Evolutionary conservation across 2,797 vertebrate species (phyloP).

Genomic region (Bovichtus variegatus): DNA sequence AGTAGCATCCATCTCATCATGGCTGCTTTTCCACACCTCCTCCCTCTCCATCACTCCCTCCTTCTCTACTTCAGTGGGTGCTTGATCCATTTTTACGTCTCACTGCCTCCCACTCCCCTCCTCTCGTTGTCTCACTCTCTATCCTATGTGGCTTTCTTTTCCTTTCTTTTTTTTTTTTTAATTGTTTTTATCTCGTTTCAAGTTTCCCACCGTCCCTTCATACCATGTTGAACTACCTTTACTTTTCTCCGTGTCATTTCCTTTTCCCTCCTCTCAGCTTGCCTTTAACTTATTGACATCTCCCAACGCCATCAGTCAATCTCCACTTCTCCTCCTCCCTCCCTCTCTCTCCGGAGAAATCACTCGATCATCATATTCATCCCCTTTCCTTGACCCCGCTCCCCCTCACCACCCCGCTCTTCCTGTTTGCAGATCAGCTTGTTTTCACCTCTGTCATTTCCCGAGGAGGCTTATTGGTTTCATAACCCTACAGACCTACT

Average conservation of each 20-base stretch:
- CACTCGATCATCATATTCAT: constrained; percentile 54
- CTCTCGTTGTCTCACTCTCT: constrained; percentile 13
- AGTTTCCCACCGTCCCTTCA: constrained; percentile 28
- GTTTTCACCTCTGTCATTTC: constrained; percentile 27
- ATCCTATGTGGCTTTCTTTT: neutral
- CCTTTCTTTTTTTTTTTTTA: neutral
- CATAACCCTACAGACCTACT: constrained; percentile 40
- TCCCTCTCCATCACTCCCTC: constrained; percentile 64
- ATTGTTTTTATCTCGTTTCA: constrained; percentile 51
- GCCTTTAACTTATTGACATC: constrained; percentile 50
- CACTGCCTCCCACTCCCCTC: constrained; percentile 37
- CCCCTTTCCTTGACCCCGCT: constrained; percentile 44
- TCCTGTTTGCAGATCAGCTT: constrained; percentile 24
- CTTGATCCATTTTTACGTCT: constrained; percentile 75
- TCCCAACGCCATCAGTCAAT: constrained; percentile 40
- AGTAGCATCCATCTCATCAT: constrained; percentile 78
- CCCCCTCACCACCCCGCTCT: neutral
- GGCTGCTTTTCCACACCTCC: constrained; percentile 73
- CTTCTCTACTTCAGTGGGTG: constrained; percentile 58
- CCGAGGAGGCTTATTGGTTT: constrained; percentile 25
- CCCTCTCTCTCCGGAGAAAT: constrained; percentile 5
- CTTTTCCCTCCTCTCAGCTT: constrained; percentile 18
- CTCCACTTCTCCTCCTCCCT: constrained; percentile 22
- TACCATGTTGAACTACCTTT: constrained; percentile 17
- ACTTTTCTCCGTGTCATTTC: constrained; percentile 12